phyloP scores from a whole-genome alignment of 2,888 invertebrate genomes.

The Polydesmus complanatus region DNA sequence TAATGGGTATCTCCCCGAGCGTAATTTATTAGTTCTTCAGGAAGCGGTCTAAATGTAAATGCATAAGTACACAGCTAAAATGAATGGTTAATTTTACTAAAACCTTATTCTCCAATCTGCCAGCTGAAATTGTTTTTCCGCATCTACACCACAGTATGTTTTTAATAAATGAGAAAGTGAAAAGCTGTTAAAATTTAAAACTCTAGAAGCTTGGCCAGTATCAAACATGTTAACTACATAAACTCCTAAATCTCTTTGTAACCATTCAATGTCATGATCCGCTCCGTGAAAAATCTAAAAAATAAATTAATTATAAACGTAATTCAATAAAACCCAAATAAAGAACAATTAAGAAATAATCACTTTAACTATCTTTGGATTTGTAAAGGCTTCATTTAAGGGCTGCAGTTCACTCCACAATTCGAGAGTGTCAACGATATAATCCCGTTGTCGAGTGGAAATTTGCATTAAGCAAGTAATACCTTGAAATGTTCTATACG shows the following conservation, averaged over 20 bases:
- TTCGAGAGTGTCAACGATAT: slow-evolving; percentile 71
- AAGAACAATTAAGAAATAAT: slow-evolving; percentile 17
- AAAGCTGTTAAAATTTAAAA: slow-evolving; percentile 51
- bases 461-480: slow-evolving; percentile 93
- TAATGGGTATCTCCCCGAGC: slow-evolving; percentile 92
- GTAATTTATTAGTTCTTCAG: slow-evolving; percentile 61
- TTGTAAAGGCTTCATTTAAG: slow-evolving; percentile 78
- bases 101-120: slow-evolving; percentile 87
- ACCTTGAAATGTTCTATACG: slow-evolving; percentile 80
- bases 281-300: slow-evolving; percentile 79
- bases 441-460: slow-evolving; percentile 63
- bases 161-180: slow-evolving; percentile 66
- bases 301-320: not conserved
- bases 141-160: slow-evolving; percentile 58
- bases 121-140: slow-evolving; percentile 81
- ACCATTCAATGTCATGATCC: slow-evolving; percentile 73
- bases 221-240: slow-evolving; percentile 97
- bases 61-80: not conserved
- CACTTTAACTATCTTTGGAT: slow-evolving; percentile 79
- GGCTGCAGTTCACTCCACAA: slow-evolving; percentile 66
- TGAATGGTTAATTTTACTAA: not conserved
- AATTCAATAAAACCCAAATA: not conserved
- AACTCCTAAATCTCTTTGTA: slow-evolving; percentile 86
- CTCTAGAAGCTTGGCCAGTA: slow-evolving; percentile 73
- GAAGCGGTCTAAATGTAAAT: slow-evolving; percentile 56